A percentile compares a stretch with the other conserved stretches of the same genome.
Conservation (phyloP, 2,888 invertebrate species). For the Parnassius mnemosyne region DNA sequence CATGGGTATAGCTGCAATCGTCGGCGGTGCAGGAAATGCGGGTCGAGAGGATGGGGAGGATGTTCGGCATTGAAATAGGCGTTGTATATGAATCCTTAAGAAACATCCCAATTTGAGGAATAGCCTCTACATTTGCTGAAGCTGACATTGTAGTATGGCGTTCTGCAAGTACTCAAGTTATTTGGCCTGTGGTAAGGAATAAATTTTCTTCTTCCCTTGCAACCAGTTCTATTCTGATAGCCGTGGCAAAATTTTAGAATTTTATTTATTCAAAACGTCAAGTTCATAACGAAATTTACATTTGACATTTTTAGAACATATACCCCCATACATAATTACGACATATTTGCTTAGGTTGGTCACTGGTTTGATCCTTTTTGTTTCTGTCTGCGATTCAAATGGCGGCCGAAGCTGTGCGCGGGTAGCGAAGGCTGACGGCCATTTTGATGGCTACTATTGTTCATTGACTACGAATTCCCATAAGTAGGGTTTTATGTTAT, state of each 20-base stretch:
- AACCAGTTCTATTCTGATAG: constrained; percentile 61
- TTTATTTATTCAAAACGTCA: constrained; percentile 56
- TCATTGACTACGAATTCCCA: too few relatives aligned
- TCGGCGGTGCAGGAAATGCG: neutral
- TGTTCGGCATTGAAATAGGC: constrained; percentile 27
- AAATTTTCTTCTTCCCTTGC: constrained; percentile 30
- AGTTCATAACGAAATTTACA: constrained; percentile 60
- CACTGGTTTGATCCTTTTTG: too few relatives aligned
- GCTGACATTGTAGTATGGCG: constrained; percentile 51
- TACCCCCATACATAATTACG: constrained; percentile 65
- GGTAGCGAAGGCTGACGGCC: too few relatives aligned
- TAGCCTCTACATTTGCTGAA: constrained; percentile 33
- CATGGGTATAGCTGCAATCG: too few relatives aligned
- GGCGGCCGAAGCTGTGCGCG: too few relatives aligned
- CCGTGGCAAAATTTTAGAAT: constrained; percentile 66
- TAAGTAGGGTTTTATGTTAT: too few relatives aligned
- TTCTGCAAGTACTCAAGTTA: constrained; percentile 56
- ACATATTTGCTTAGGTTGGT: constrained; percentile 43
- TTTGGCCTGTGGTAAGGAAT: constrained; percentile 38
- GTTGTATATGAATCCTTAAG: constrained; percentile 35
- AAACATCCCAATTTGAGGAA: constrained; percentile 42
- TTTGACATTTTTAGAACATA: constrained; percentile 52
- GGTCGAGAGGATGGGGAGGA: constrained; percentile 26
- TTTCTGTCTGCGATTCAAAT: too few relatives aligned
- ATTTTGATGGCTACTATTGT: too few relatives aligned